These are phyloP conservation scores for Doryteuthis pealeii DNA, from an alignment of 1,140 invertebrate species.

Conservation along the genomic window DNA sequence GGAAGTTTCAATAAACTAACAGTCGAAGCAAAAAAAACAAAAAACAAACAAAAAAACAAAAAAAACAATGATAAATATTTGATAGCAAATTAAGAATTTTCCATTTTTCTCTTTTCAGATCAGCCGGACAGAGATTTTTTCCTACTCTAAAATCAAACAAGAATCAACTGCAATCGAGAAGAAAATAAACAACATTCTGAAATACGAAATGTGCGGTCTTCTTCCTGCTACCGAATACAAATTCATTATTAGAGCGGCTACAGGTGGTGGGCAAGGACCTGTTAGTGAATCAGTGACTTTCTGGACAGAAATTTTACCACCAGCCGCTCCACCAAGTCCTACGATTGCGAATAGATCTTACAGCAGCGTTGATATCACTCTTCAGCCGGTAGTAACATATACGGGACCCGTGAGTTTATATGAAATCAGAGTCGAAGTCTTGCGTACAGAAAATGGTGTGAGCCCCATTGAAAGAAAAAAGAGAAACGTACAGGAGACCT, in stretches of 20 bases:
- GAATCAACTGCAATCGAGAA: not conserved
- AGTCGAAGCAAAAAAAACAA: no score
- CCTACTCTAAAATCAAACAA: not conserved
- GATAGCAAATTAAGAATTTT: no score
- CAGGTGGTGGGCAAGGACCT: slow-evolving; percentile 22
- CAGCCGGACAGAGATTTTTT: not conserved
- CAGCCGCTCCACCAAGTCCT: slow-evolving; percentile 26
- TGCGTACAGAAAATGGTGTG: not conserved
- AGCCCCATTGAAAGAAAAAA: not conserved
- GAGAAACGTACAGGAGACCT: not conserved
- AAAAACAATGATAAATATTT: no score
- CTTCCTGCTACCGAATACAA: slow-evolving; percentile 32
- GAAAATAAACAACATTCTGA: not conserved
- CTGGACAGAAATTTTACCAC: slow-evolving; percentile 31
- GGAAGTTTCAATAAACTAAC: no score
- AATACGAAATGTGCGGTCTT: slow-evolving; percentile 24
- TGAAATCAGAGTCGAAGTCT: not conserved
- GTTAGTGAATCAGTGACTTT: slow-evolving; percentile 15
- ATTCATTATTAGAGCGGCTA: slow-evolving; percentile 28
- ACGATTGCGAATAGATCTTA: slow-evolving; percentile 8
- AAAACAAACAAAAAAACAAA: no score
- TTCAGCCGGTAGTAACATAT: slow-evolving; percentile 15
- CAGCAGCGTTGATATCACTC: slow-evolving; percentile 22
- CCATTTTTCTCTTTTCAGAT: not conserved
- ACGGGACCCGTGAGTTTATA: slow-evolving; percentile 24